These are phyloP conservation scores for Myanophis thanlyinensis DNA, from an alignment of 2,113 vertebrate species.

Conservation along the genomic window DNA sequence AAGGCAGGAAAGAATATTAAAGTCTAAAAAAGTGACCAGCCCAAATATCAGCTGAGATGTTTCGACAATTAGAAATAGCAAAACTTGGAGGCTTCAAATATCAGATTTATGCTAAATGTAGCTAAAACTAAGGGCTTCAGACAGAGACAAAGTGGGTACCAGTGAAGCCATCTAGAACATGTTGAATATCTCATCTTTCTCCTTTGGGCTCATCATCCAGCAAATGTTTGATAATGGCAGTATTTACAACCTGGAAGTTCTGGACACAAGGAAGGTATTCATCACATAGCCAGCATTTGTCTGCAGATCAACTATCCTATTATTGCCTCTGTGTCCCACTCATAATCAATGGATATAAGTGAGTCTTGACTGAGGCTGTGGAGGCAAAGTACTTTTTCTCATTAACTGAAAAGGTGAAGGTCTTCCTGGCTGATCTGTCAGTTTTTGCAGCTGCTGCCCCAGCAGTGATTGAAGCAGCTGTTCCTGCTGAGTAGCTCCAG, in stretches of 20 bases:
- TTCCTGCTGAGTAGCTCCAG: constrained; percentile 72
- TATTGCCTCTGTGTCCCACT: constrained; percentile 90
- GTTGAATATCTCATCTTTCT: constrained; percentile 98
- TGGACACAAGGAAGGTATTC: constrained; percentile 98
- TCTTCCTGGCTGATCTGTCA: constrained; percentile 80
- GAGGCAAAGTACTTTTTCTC: constrained; percentile 96
- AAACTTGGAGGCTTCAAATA: neutral
- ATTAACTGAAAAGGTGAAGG: constrained; percentile 96
- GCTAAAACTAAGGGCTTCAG: neutral
- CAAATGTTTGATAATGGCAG: constrained; percentile 98
- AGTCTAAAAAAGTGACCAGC: neutral
- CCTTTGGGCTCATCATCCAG: constrained; percentile 91
- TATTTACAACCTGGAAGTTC: constrained; percentile 95
- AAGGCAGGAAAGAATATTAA: neutral
- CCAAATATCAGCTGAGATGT: neutral
- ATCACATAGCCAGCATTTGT: constrained; percentile 93
- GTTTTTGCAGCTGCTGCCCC: constrained; percentile 63
- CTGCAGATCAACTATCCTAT: constrained; percentile 96
- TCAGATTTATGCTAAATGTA: neutral
- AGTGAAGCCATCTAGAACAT: constrained; percentile 97
- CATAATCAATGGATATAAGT: constrained; percentile 93
- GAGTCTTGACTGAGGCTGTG: constrained; percentile 88
- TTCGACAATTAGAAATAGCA: neutral
- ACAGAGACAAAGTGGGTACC: constrained; percentile 92
- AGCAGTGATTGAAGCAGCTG: constrained; percentile 60